A percentile compares a stretch with the other conserved stretches of the same genome.
Conservation (phyloP, 2,113 vertebrate species). For the Heterocephalus glaber region DNA sequence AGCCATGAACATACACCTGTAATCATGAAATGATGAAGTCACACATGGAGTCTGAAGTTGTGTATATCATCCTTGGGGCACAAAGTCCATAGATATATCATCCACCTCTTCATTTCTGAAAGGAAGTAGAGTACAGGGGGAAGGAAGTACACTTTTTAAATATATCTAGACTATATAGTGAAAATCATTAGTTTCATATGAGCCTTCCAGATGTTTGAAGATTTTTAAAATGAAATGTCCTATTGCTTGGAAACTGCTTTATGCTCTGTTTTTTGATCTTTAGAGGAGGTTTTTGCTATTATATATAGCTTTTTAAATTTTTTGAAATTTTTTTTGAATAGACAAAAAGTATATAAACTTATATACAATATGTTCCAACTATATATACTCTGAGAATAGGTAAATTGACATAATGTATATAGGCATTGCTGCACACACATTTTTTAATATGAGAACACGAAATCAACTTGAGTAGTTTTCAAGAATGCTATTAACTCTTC, state of each 20-base stretch:
- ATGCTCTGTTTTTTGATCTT: neutral
- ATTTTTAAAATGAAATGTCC: neutral
- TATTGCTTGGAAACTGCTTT: neutral
- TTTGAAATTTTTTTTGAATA: neutral
- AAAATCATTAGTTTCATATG: neutral
- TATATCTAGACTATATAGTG: neutral
- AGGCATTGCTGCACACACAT: neutral
- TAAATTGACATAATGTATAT: neutral
- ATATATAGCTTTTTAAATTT: neutral
- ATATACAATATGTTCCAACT: neutral
- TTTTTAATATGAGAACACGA: neutral
- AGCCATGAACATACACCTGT: neutral
- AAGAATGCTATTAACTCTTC: neutral
- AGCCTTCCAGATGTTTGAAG: neutral
- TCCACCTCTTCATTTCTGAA: neutral
- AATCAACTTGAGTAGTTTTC: neutral
- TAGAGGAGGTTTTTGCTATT: neutral
- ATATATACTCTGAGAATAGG: neutral
- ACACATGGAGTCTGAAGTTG: neutral
- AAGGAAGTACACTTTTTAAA: neutral
- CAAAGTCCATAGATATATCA: too few species aligned
- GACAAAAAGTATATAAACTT: neutral
- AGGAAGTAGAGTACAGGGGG: too few species aligned
- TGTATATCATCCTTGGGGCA: too few species aligned
- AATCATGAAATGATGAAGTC: neutral